These are phyloP conservation scores for Ptychoptera albimana DNA, from an alignment of 2,888 invertebrate genomes.

Conservation along the genomic window DNA sequence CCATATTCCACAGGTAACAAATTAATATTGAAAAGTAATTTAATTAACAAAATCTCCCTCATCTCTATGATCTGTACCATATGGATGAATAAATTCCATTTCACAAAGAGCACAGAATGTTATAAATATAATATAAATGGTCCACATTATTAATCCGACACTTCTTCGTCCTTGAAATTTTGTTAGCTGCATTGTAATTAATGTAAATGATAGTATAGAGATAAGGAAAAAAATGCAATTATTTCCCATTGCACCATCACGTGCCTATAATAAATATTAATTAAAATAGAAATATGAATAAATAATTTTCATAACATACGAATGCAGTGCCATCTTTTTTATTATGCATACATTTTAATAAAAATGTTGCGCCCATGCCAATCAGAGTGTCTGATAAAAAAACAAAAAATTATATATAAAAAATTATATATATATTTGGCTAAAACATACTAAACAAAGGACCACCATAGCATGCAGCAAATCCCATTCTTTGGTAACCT, in stretches of 20 bases:
- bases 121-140: not conserved
- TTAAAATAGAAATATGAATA: not conserved
- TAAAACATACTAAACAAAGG: conserved; percentile 40
- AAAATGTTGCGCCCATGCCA: conserved; percentile 30
- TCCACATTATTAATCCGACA: conserved; percentile 22
- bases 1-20: not conserved
- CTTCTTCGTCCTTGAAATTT: conserved; percentile 31
- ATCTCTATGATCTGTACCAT: not conserved
- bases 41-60: not conserved
- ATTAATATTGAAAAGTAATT: not conserved
- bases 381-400: conserved; percentile 21
- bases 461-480: conserved; percentile 50
- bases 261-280: conserved; percentile 15
- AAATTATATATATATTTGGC: not conserved
- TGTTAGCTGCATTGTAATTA: conserved; percentile 30
- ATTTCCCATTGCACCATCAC: conserved; percentile 29
- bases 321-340: conserved; percentile 12
- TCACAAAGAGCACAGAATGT: not conserved
- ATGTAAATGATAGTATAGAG: conserved; percentile 23
- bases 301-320: not conserved
- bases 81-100: not conserved
- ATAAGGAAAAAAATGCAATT: conserved; percentile 30
- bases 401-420: not conserved
- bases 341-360: conserved; percentile 16
- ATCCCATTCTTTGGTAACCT: conserved; percentile 47